Evolutionary conservation across 2,888 invertebrate species (phyloP).

Genomic region (Panzeria rudis): DNA sequence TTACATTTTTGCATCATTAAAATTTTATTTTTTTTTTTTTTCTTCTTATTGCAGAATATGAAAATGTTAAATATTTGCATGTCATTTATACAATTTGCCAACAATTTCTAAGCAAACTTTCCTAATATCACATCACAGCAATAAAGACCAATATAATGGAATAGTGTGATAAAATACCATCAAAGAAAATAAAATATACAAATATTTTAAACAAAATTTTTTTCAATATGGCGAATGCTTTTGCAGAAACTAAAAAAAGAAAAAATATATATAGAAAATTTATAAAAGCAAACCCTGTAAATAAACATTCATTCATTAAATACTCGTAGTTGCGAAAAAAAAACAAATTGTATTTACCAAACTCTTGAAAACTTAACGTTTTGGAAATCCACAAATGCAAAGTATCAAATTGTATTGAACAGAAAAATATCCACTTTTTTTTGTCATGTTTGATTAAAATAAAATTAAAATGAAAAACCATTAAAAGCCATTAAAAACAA

Average conservation of each 20-base stretch:
- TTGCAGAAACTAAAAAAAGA: background rate
- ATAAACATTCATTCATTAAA: conserved; percentile 29
- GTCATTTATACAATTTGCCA: background rate
- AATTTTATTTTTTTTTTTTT: background rate
- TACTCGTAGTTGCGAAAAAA: conserved; percentile 11
- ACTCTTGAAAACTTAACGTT: conserved; percentile 56
- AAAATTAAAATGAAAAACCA: conserved; percentile 5
- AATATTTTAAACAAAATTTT: conserved; percentile 3
- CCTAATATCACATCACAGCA: background rate
- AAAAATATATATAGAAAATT: conserved; percentile 3
- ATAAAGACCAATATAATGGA: background rate
- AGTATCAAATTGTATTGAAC: conserved; percentile 34
- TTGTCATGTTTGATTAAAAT: background rate
- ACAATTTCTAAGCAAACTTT: conserved; percentile 1
- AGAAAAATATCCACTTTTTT: background rate
- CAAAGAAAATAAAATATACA: conserved; percentile 23
- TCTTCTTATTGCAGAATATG: background rate
- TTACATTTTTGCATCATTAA: background rate
- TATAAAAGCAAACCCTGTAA: conserved; percentile 27
- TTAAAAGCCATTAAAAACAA: background rate
- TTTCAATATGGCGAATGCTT: background rate
- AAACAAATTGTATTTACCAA: conserved; percentile 44
- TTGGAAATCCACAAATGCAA: conserved; percentile 47
- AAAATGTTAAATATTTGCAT: background rate
- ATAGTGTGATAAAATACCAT: background rate